Base-by-base conservation (phyloP, 2,113 vertebrate genomes). In the Nansenia antarctica region DNA sequence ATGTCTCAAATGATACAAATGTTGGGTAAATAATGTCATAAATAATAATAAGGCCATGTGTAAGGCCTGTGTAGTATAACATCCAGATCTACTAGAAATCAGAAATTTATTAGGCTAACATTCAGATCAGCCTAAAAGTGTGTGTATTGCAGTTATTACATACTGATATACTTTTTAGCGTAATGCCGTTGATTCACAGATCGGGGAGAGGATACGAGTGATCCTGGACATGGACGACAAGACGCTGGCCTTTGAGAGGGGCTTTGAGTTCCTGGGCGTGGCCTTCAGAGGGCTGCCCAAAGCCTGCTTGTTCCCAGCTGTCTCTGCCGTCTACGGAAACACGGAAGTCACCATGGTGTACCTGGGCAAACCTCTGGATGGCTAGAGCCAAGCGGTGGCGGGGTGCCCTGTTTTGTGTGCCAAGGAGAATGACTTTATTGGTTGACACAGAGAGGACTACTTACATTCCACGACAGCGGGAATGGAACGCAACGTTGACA, bases 261-360 rank as follows among this genome's bases (percentile, higher is more conserved):
- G 97, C 35, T 99, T 99, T 71, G 98, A 99, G 86, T 99, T 99
- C 83, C 90, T 99, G 22, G 98, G 98, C 42, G 93, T 99, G 80
- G 98, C 97, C 5, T 99, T 99, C 87, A 94, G 98, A 74, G 97
- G 97, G 89, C 92, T 99, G 68, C 98, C 98, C 42, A 98, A 99
- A 87, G 90, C 92, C 81, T 98, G 96, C 81, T 93, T 99, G 42
- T 99, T 95, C 80, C 98, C 98, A n/a, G 98, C 98, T 42, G 98
- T 99, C 62, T 98, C 97, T 27, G 98, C 98, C 22, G 98, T 99
- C 2, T 99, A 99, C 29, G 98, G 98, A 64, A 99, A 99, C 92
- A 99, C 98, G 27, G 98, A 99, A 89, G 97, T 99, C 93, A 99
- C 98, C 85, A 96, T 99, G 97, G 98, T 99, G 80, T 99, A 99